Base-by-base conservation (phyloP, 2,113 vertebrate species). In the Aphyosemion australe region DNA sequence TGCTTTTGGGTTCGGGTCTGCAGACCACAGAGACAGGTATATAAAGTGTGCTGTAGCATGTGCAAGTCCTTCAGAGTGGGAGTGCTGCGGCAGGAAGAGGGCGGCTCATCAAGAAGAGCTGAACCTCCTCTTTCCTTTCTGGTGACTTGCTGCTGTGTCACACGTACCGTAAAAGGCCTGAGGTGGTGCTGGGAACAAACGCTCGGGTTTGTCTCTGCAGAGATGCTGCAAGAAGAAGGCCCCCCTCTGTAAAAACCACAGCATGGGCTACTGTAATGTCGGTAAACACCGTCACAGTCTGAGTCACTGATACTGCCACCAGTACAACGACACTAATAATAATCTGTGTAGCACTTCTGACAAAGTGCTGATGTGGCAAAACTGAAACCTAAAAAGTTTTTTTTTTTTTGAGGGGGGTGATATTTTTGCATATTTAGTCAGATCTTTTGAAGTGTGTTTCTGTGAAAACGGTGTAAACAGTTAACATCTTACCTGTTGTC, bases 91-190 rank as follows among this genome's bases (percentile, higher is more conserved):
- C 56, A 84, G 85, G 82, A 84, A 83, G 66, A 1, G 69, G 52
- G 50, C 61, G 75, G 63, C 52, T 65, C 49, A 6, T 19, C n/a
- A 1, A 51, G 46, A 45, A 8, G n/a, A 51, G 41, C 5, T 11
- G 34, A 51, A 65, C 72, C 74, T 84, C 65, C 67, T 73, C 46
- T 80, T 84, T 83, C 80, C 75, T 82, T 69, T 75, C 62, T 53
- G 11, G 45, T 20, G 76, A 72, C 56, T 42, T 69, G 68, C 53
- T 74, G 75, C 61, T 78, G 56, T 78, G 77, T 86, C 82, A 83
- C 62, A 47, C 53, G 13, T 86, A 85, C 87, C 61, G 87, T 86
- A 88, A 88, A 73, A 32, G 5, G 47, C 10, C 43, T 1, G 41
- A 1, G 47, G 18, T 7, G 37, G 69, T 83, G 80, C 78, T 84